Evolutionary conservation across 2,888 invertebrate genomes (phyloP).

Genomic region (Uloborus plumipes): DNA sequence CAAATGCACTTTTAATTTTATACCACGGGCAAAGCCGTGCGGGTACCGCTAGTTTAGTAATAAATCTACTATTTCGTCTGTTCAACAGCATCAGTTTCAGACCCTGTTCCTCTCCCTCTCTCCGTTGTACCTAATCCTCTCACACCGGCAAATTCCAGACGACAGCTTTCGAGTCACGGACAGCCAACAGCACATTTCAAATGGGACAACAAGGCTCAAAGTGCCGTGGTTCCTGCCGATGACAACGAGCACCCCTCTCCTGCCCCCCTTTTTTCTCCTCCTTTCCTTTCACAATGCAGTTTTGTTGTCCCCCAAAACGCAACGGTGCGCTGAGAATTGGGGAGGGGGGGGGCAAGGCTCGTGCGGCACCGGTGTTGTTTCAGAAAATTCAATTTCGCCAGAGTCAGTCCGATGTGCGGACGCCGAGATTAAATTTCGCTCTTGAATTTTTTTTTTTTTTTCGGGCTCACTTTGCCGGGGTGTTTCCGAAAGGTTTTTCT

Average conservation of each 20-base stretch:
- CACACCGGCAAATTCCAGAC: constrained; percentile 1
- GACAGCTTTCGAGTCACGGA: constrained; percentile 26
- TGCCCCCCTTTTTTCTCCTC: constrained; percentile 9
- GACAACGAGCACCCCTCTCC: background rate
- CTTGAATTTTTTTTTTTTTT: background rate
- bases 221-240: constrained; percentile 44
- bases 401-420: background rate
- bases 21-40: too few relatives aligned
- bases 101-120: too few relatives aligned
- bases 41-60: too few relatives aligned
- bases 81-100: too few relatives aligned
- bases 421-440: constrained; percentile 23
- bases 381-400: too few relatives aligned
- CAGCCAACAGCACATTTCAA: constrained; percentile 5
- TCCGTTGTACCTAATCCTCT: background rate
- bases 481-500: background rate
- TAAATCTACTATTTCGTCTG: too few relatives aligned
- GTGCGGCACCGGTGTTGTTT: too few relatives aligned
- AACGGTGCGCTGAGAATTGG: too few relatives aligned
- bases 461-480: background rate
- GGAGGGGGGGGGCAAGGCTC: too few relatives aligned
- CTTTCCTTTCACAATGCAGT: constrained; percentile 5
- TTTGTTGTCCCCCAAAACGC: background rate
- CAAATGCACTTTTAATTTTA: too few relatives aligned
- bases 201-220: constrained; percentile 19